These are phyloP conservation scores for Peromyscus californicus DNA, from an alignment of 2,113 vertebrate genomes.

Conservation along the genomic window DNA sequence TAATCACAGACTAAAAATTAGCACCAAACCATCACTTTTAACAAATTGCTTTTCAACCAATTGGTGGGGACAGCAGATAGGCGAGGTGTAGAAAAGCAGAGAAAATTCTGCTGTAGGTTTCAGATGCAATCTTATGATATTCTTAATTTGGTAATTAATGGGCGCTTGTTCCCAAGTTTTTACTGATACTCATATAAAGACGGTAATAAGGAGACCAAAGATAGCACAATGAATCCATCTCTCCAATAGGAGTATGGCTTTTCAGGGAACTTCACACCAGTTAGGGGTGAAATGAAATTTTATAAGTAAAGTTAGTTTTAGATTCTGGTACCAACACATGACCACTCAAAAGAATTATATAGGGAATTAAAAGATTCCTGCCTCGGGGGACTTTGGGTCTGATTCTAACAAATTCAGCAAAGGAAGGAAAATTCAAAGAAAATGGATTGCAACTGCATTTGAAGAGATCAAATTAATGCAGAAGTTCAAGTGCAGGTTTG, in stretches of 20 bases:
- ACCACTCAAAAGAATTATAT: constrained; percentile 54
- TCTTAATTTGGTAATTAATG: not conserved
- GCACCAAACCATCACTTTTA: not conserved
- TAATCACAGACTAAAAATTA: not conserved
- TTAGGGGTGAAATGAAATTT: constrained; percentile 52
- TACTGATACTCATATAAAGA: not conserved
- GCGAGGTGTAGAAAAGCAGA: not conserved
- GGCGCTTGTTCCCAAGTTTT: not conserved
- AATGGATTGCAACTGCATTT: constrained; percentile 74
- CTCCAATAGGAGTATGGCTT: not conserved
- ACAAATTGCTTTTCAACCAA: not conserved
- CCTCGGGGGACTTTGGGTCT: constrained; percentile 52
- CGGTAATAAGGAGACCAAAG: not conserved
- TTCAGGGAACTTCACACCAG: not conserved
- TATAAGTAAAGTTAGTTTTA: constrained; percentile 58
- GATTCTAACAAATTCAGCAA: constrained; percentile 58
- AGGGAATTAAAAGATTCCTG: constrained; percentile 43
- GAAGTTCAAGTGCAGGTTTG: constrained; percentile 41
- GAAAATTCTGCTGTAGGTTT: not conserved
- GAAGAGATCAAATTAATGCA: constrained; percentile 75
- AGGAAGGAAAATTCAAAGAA: constrained; percentile 70
- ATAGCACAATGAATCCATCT: not conserved
- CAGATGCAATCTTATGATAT: not conserved
- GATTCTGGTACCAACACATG: constrained; percentile 41
- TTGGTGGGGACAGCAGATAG: not conserved